Conservation (phyloP, 2,888 invertebrate genomes). For the Matsumyia berberina region DNA sequence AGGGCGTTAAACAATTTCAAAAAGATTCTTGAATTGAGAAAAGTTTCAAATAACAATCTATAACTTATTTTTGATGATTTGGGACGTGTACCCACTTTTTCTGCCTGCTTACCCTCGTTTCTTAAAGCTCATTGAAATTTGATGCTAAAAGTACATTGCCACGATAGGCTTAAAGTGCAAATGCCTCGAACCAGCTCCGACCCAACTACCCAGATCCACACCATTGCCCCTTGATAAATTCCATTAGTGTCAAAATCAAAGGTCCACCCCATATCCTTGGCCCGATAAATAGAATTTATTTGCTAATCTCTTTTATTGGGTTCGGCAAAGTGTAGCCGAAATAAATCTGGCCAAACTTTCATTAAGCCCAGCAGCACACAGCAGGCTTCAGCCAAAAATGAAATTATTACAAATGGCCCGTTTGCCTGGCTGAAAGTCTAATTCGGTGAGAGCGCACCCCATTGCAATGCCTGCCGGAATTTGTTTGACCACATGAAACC, state of each 20-base stretch:
- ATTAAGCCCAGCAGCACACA: constrained; percentile 30
- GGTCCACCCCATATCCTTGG: not conserved
- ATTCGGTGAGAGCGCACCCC: not conserved
- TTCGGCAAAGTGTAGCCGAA: constrained; percentile 6
- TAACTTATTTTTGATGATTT: too few relatives aligned
- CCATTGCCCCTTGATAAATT: not conserved
- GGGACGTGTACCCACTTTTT: too few relatives aligned
- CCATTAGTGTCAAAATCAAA: constrained; percentile 10
- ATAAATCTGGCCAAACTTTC: constrained; percentile 46
- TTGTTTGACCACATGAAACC: constrained; percentile 24
- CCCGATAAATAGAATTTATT: constrained; percentile 29
- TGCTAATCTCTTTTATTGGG: constrained; percentile 36
- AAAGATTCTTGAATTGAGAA: too few relatives aligned
- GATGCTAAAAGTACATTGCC: too few relatives aligned
- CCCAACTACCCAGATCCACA: too few relatives aligned
- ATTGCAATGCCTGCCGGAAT: constrained; percentile 37
- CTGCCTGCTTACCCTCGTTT: too few relatives aligned
- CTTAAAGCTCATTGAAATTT: too few relatives aligned
- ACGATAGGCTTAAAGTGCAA: too few relatives aligned
- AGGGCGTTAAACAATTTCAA: too few relatives aligned
- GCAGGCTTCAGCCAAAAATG: constrained; percentile 10
- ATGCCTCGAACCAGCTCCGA: too few relatives aligned
- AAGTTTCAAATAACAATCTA: too few relatives aligned
- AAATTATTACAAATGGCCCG: constrained; percentile 44
- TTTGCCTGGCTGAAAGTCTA: constrained; percentile 9